Evolutionary conservation across 2,888 invertebrate genomes (phyloP).

Genomic region (Agrotis puta): DNA sequence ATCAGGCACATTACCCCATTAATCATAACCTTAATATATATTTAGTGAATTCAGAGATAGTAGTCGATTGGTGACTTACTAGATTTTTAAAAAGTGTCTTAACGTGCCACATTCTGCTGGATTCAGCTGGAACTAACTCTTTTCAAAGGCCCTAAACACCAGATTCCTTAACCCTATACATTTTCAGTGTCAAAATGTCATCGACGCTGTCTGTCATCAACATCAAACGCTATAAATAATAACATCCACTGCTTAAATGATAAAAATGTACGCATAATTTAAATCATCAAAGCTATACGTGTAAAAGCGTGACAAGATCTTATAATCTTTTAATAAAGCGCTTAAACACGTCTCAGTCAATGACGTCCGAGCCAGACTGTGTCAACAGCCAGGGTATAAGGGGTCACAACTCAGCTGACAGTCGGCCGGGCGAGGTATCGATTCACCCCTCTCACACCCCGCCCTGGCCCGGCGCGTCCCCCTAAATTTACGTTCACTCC

Average conservation of each 20-base stretch:
- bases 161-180: not conserved
- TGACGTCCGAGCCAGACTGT: conserved; percentile 47
- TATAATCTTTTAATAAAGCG: conserved; percentile 38
- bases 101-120: too few relatives aligned
- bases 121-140: too few relatives aligned
- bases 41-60: too few relatives aligned
- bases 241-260: too few relatives aligned
- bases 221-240: not conserved
- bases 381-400: conserved; percentile 50
- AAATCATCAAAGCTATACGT: conserved; percentile 15
- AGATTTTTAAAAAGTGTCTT: too few relatives aligned
- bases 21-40: too few relatives aligned
- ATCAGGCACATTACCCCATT: too few relatives aligned
- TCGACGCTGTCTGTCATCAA: not conserved
- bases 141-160: not conserved
- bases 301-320: conserved; percentile 18
- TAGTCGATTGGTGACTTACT: too few relatives aligned
- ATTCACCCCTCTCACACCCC: conserved; percentile 57
- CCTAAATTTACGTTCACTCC: conserved; percentile 40
- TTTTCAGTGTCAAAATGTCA: not conserved
- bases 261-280: not conserved
- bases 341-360: conserved; percentile 43
- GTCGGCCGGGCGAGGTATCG: conserved; percentile 64
- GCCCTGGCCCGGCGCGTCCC: conserved; percentile 31
- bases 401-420: conserved; percentile 68